Base-by-base conservation (phyloP, 2,888 invertebrate genomes). In the Lasioglossum zephyrum region DNA sequence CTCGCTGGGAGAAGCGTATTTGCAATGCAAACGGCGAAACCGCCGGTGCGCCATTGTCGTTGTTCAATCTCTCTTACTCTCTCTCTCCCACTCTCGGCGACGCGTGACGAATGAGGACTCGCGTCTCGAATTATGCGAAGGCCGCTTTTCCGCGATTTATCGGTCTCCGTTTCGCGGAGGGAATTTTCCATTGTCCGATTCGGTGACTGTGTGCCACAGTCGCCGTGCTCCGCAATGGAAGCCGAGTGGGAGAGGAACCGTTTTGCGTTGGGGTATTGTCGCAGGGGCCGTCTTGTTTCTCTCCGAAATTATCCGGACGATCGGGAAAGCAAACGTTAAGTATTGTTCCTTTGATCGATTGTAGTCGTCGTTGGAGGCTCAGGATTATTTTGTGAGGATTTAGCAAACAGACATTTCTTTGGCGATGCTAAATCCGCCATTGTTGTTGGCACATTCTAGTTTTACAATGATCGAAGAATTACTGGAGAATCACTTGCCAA, bases 21-120 rank as follows among this genome's bases (percentile, higher is more conserved):
- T 90, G 90, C 92, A 92, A 88, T 90, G 91, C 91, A 90, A 89
- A 90, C 79, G 77, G 70, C 77, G 47, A 84, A 82, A 72, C 80
- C 74, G 81, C 53, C 73, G 9, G 60, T 72, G 83, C 87, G 90
- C 90, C 90, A 90, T 85, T 88, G 89, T 90, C 90, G 85, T 41
- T 44, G 81, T 63, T 63, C 57, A 63, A 80, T 87, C 83, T 89
- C 81, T n/a, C 60, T 60, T 26, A 13, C 60, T 60, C 53, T 60
- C 13, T 2, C 26, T 16, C 60, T 60, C 60, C 13, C 11, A 1
- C 60, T 26, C 26, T 26, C 53, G 60, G 4, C 31, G 72, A 81
- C 83, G 82, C 85, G 81, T 87, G 82, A 87, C 69, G 81, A 81
- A 87, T 83, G 87, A 77, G 63, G 53, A 69, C 63, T 60, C 47